Evolutionary conservation across 2,888 invertebrate genomes (phyloP), one percentile per base, ranked within the genome.

Genomic region (Drosophila cyrtoloma): DNA sequence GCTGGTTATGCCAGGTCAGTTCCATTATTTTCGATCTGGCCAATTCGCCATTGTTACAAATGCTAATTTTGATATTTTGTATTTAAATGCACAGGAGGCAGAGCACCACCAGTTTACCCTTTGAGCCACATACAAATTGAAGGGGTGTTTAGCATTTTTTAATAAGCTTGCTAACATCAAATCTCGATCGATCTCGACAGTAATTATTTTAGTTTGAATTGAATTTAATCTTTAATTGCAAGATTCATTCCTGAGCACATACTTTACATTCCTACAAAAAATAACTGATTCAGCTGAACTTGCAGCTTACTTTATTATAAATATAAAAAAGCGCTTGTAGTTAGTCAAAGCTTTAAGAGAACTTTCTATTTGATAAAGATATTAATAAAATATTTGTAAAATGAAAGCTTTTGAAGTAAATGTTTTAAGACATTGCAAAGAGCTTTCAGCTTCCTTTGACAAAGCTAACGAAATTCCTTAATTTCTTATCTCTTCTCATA

Each of bases 21-120:
- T 82, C 88, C 89, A 89, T 91, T 89, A 91, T 88, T 90, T 91
- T 86, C 35, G 35, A 35, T 35, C 73, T 65, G 76, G 77, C 89
- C 88, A 90, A 91, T 91, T 91, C 91, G 91, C 90, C 82, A 91
- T 92, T 92, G 92, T 92, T 92, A 90, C 88, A 84, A 92, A 92
- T 92, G 92, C 92, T 92, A 92, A 92, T 92, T 92, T 92, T 85
- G 88, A 90, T 91, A 92, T 91, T 92, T 91, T 91, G 89, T 89
- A 92, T 92, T 92, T 92, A 91, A 91, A 92, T 91, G 89, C 84
- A 89, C 74, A 61, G 71, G 57, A 72, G 73, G 86, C 79, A 56
- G 60, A 56, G 30, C 52, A 77, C 56, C 51, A 52, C 44, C 77
- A 71, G 5, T 30, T 14, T 79, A 68, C 80, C 30, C 76, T 79